Conservation (phyloP, 1,140 invertebrate genomes). For the Myzus persicae region DNA sequence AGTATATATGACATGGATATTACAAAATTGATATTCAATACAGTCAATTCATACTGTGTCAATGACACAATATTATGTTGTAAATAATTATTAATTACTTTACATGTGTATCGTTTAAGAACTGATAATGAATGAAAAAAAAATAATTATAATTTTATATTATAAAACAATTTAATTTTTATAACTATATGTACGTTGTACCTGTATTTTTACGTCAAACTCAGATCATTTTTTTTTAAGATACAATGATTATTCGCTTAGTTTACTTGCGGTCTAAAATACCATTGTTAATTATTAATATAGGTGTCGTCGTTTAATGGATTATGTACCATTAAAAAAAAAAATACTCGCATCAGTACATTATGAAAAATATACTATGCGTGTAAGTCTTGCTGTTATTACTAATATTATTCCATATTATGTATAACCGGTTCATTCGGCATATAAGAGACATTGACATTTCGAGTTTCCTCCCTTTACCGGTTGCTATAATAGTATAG, state of each 20-base stretch:
- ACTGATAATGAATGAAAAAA: neutral
- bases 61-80: neutral
- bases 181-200: neutral
- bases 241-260: neutral
- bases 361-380: neutral
- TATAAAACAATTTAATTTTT: too few relatives aligned
- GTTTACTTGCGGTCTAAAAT: neutral
- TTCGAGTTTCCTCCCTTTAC: constrained; percentile 46
- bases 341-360: neutral
- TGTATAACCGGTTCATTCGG: neutral
- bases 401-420: constrained; percentile 26
- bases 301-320: neutral
- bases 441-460: constrained; percentile 36
- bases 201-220: too few relatives aligned
- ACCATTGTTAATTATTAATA: neutral
- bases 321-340: neutral
- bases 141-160: neutral
- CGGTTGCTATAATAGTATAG: neutral
- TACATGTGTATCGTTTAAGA: neutral
- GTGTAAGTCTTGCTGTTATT: neutral
- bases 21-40: too few relatives aligned
- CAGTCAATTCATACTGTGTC: too few relatives aligned
- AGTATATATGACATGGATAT: neutral
- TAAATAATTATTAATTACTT: neutral
- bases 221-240: neutral